phyloP scores from a whole-genome alignment of 2,113 vertebrate species.

The Gambusia affinis region DNA sequence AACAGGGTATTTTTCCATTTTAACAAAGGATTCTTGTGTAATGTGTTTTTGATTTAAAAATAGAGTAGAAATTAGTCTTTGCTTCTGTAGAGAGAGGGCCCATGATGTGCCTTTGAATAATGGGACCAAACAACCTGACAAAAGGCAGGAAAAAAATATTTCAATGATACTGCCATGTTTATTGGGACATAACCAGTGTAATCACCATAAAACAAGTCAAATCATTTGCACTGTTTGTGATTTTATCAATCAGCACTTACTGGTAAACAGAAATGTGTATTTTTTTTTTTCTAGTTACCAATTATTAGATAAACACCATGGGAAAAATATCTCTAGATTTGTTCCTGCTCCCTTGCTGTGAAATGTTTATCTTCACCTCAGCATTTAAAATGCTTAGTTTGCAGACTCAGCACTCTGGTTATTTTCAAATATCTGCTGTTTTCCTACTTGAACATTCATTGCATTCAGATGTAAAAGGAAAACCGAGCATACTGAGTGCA shows the following conservation, averaged over 20 bases:
- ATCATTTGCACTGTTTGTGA: not conserved
- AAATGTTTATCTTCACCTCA: slow-evolving; percentile 59
- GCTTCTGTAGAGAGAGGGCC: not conserved
- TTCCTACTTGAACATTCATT: slow-evolving; percentile 45
- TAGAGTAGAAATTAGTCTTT: not conserved
- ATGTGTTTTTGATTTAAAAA: not conserved
- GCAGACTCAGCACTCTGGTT: slow-evolving; percentile 56
- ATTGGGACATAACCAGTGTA: too few species aligned
- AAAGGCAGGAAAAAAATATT: too few species aligned
- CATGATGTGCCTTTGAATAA: too few species aligned
- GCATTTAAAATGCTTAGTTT: slow-evolving; percentile 43
- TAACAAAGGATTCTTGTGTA: not conserved
- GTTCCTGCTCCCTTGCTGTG: slow-evolving; percentile 73
- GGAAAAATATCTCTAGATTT: slow-evolving; percentile 44
- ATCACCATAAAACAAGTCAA: not conserved
- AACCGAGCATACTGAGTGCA: slow-evolving; percentile 78
- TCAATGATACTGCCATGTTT: not conserved
- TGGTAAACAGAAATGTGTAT: not conserved
- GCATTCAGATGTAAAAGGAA: slow-evolving; percentile 48
- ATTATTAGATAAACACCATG: not conserved
- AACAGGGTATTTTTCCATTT: not conserved
- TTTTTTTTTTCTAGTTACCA: not conserved
- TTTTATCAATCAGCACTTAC: not conserved
- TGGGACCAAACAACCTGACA: too few species aligned
- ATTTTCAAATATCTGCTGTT: slow-evolving; percentile 42